A percentile compares a stretch with the other conserved stretches of the same genome.
phyloP scores from a whole-genome alignment of 2,113 vertebrate genomes.

The Ginglymostoma cirratum region DNA sequence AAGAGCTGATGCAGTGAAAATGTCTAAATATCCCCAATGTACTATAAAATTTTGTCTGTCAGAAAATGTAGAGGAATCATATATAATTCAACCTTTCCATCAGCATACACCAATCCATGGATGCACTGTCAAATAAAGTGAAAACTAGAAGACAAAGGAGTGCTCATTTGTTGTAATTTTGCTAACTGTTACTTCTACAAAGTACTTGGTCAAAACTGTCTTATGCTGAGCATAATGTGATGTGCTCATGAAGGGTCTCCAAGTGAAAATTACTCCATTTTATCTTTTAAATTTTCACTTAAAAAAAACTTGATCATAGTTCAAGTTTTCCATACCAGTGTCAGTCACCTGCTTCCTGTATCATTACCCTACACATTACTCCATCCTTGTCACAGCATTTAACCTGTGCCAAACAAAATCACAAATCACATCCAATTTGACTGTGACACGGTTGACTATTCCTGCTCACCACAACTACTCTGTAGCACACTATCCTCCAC shows the following conservation, averaged over 20 bases:
- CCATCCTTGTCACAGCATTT: neutral
- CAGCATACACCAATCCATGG: neutral
- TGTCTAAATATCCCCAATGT: neutral
- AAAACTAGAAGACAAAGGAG: neutral
- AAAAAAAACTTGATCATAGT: no score
- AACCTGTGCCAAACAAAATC: neutral
- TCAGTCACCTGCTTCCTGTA: no score
- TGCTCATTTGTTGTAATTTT: neutral
- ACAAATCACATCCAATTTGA: neutral
- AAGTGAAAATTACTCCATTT: neutral
- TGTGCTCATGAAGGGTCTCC: neutral
- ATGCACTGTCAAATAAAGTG: neutral
- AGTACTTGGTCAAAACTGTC: neutral
- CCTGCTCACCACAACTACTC: no score
- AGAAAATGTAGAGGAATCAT: no score
- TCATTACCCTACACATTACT: neutral
- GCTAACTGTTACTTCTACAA: neutral
- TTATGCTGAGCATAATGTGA: neutral
- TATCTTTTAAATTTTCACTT: neutral
- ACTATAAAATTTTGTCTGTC: neutral
- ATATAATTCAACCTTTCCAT: neutral
- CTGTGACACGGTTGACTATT: no score
- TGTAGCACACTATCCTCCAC: no score
- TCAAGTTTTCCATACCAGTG: no score
- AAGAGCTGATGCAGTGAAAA: neutral